phyloP scores from a whole-genome alignment of 1,140 invertebrate species.

The Musca vetustissima region DNA sequence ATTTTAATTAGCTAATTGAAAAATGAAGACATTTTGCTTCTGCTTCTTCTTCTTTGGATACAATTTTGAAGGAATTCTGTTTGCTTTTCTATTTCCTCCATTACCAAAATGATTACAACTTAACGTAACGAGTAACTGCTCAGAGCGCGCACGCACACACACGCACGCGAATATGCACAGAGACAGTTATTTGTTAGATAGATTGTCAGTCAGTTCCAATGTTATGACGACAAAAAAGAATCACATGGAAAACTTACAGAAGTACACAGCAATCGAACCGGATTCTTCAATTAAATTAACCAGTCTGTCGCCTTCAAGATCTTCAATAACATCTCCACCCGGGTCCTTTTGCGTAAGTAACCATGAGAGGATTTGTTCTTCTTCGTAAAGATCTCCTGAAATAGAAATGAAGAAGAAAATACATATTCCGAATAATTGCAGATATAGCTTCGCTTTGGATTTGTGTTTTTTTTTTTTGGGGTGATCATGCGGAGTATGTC shows the following conservation, averaged over 20 bases:
- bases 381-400: slow-evolving; percentile 84
- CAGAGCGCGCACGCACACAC: no score
- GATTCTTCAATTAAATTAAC: slow-evolving; percentile 77
- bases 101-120: slow-evolving; percentile 53
- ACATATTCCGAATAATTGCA: neutral
- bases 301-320: slow-evolving; percentile 81
- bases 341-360: slow-evolving; percentile 87
- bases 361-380: slow-evolving; percentile 87
- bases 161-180: no score
- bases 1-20: no score
- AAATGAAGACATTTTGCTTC: neutral
- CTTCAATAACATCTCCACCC: slow-evolving; percentile 86
- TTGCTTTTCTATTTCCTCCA: slow-evolving; percentile 25
- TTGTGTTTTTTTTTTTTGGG: neutral
- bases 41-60: neutral
- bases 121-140: neutral
- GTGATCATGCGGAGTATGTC: neutral
- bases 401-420: no score
- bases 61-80: neutral
- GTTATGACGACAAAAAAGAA: neutral
- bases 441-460: neutral
- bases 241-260: slow-evolving; percentile 72
- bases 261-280: slow-evolving; percentile 85
- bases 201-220: no score
- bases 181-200: neutral